Evolutionary conservation across 2,113 vertebrate species (phyloP).

Genomic region (Falcunculus frontatus): DNA sequence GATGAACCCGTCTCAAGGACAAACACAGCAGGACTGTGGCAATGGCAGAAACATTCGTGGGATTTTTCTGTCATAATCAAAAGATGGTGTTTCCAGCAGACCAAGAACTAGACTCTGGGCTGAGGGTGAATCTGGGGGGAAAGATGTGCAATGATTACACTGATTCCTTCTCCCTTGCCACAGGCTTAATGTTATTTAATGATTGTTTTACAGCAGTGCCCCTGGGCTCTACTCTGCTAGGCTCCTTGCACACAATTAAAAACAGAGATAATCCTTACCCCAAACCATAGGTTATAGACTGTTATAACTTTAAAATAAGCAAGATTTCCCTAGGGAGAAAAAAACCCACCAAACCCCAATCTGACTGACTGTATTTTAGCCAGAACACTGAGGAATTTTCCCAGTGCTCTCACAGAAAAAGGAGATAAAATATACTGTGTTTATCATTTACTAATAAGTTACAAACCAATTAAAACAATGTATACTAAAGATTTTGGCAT

Average conservation of each 20-base stretch:
- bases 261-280: background rate
- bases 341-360: background rate
- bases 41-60: background rate
- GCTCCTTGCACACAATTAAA: background rate
- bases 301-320: background rate
- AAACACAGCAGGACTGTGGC: background rate
- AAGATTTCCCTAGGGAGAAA: background rate
- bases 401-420: background rate
- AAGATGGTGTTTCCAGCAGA: background rate
- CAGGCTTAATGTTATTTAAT: slow-evolving; percentile 3
- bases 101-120: background rate
- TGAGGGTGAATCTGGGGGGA: background rate
- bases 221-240: background rate
- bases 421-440: background rate
- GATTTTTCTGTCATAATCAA: background rate
- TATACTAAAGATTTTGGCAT: background rate
- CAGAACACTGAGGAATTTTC: background rate
- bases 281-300: background rate
- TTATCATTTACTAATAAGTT: background rate
- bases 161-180: background rate
- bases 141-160: background rate
- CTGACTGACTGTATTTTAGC: background rate
- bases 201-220: background rate
- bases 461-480: background rate
- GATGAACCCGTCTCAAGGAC: background rate